A percentile compares a stretch with the other conserved stretches of the same genome.
phyloP scores from a whole-genome alignment of 1,140 invertebrate species.

The Monochamus saltuarius region DNA sequence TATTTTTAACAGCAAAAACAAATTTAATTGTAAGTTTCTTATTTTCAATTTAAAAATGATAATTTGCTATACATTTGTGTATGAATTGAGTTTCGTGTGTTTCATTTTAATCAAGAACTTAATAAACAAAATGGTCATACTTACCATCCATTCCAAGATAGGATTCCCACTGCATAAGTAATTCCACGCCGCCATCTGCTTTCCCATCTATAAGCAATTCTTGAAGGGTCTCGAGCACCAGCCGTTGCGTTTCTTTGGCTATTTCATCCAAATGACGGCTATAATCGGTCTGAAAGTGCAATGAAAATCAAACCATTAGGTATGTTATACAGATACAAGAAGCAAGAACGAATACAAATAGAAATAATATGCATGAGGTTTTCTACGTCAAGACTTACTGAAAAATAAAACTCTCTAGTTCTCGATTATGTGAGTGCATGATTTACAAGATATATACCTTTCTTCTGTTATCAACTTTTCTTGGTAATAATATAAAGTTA shows the following conservation, averaged over 20 bases:
- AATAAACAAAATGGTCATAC: constrained; percentile 5
- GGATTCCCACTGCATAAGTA: constrained; percentile 43
- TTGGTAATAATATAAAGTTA: too few relatives aligned
- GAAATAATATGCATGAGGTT: too few relatives aligned
- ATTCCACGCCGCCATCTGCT: constrained; percentile 26
- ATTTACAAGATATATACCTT: too few relatives aligned
- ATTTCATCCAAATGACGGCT: constrained; percentile 69
- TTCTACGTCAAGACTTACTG: too few relatives aligned
- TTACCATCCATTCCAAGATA: constrained; percentile 33
- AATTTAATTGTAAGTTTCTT: too few relatives aligned
- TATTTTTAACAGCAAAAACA: too few relatives aligned
- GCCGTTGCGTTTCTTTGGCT: constrained; percentile 51
- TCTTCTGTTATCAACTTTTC: too few relatives aligned
- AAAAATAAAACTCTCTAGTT: too few relatives aligned
- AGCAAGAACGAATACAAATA: too few relatives aligned
- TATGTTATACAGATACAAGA: neutral
- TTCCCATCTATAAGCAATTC: constrained; percentile 37
- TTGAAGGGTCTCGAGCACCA: constrained; percentile 49
- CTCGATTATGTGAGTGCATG: too few relatives aligned
- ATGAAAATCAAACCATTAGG: constrained; percentile 9
- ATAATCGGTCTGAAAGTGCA: constrained; percentile 63
- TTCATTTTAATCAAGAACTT: neutral
- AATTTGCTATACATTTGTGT: neutral
- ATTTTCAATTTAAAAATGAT: neutral
- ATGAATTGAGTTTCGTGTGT: neutral